Evolutionary conservation across 2,888 invertebrate genomes (phyloP).

Genomic region (Diaperis boleti): DNA sequence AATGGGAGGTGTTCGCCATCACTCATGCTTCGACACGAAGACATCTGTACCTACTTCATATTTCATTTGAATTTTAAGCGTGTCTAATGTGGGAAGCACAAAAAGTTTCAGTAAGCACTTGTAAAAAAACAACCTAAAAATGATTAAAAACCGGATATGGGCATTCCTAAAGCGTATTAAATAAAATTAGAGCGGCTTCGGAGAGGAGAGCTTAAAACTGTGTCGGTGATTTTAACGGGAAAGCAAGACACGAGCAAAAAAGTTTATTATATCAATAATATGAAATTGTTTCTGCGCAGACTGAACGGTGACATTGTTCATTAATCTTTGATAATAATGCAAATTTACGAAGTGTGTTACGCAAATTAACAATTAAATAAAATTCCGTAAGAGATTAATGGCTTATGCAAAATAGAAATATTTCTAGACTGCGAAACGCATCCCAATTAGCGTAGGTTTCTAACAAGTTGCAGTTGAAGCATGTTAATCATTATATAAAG

Average conservation of each 20-base stretch:
- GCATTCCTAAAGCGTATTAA: background rate
- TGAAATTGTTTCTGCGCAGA: too few species aligned
- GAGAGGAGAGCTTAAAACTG: background rate
- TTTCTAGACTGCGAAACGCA: slow-evolving; percentile 32
- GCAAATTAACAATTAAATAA: slow-evolving; percentile 39
- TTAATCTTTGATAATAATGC: slow-evolving; percentile 35
- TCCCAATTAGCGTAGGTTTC: slow-evolving; percentile 36
- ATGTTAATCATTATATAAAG: slow-evolving; percentile 9
- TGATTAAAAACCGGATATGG: slow-evolving; percentile 1
- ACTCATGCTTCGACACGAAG: slow-evolving; percentile 30
- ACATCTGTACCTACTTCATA: slow-evolving; percentile 2
- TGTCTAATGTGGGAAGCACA: slow-evolving; percentile 19
- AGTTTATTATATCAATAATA: too few species aligned
- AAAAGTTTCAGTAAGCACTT: slow-evolving; percentile 10
- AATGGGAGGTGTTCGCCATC: slow-evolving; percentile 27
- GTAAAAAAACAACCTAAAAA: slow-evolving; percentile 3
- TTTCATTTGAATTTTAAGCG: slow-evolving; percentile 8
- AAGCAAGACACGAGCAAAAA: slow-evolving; percentile 1
- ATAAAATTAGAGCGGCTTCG: slow-evolving; percentile 9
- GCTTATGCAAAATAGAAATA: slow-evolving; percentile 32
- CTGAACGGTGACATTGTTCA: slow-evolving; percentile 29
- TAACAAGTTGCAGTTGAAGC: slow-evolving; percentile 7
- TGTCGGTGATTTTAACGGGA: slow-evolving; percentile 8
- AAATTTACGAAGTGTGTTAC: slow-evolving; percentile 35
- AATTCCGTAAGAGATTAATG: slow-evolving; percentile 33